Conservation (phyloP, 2,888 invertebrate genomes). For the Cephus rjabovi region DNA sequence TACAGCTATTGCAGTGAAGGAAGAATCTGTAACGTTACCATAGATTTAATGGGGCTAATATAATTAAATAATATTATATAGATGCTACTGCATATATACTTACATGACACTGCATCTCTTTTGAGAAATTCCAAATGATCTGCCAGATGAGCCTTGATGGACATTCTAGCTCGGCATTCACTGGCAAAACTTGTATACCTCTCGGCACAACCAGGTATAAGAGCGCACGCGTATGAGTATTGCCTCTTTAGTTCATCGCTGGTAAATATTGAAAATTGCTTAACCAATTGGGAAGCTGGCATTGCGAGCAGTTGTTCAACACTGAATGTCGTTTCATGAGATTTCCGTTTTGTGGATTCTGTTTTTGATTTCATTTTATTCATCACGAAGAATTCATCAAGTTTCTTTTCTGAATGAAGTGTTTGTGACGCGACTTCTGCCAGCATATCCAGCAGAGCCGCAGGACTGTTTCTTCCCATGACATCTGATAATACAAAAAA, state of each 20-base stretch:
- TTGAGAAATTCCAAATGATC: slow-evolving; percentile 65
- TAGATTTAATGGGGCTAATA: background rate
- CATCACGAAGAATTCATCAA: slow-evolving; percentile 36
- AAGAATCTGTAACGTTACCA: slow-evolving; percentile 41
- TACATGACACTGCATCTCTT: slow-evolving; percentile 53
- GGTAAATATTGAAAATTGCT: slow-evolving; percentile 68
- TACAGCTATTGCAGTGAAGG: slow-evolving; percentile 47
- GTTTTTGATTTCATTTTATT: slow-evolving; percentile 20
- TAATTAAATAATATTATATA: slow-evolving; percentile 2
- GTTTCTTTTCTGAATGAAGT: slow-evolving; percentile 59
- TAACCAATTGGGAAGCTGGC: slow-evolving; percentile 67
- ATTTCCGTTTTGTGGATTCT: slow-evolving; percentile 41
- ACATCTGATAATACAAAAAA: slow-evolving; percentile 38
- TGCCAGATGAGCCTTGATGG: slow-evolving; percentile 68
- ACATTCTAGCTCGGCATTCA: slow-evolving; percentile 68
- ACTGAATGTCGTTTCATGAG: slow-evolving; percentile 41
- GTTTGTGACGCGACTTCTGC: slow-evolving; percentile 71
- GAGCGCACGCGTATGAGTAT: slow-evolving; percentile 68
- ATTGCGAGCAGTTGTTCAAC: slow-evolving; percentile 57
- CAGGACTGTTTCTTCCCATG: slow-evolving; percentile 58
- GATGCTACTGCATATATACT: slow-evolving; percentile 25
- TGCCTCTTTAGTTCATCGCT: slow-evolving; percentile 69
- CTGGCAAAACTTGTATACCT: slow-evolving; percentile 71
- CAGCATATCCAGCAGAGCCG: slow-evolving; percentile 67
- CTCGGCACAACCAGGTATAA: slow-evolving; percentile 67